These are phyloP conservation scores for Gracilinanus agilis DNA, from an alignment of 2,113 vertebrate species.

Conservation along the genomic window DNA sequence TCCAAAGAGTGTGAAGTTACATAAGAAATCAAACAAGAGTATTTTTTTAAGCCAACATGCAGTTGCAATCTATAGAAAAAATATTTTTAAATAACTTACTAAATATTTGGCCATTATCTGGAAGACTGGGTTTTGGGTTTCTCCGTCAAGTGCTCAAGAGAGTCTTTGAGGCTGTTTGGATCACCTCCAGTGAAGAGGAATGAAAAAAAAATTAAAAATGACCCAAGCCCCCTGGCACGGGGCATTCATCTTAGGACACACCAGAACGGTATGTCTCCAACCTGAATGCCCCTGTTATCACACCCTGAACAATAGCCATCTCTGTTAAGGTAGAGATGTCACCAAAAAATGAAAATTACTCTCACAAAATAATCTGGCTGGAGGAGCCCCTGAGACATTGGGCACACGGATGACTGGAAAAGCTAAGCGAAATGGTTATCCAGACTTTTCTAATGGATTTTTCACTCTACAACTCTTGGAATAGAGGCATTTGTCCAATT, in stretches of 20 bases:
- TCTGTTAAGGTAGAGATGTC: conserved; percentile 38
- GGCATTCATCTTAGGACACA: conserved; percentile 47
- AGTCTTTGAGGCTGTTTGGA: conserved; percentile 48
- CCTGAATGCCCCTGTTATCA: conserved; percentile 15
- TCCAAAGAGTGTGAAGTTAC: background rate
- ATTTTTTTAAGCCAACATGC: conserved; percentile 54
- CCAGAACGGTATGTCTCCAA: background rate
- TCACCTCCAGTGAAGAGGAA: conserved; percentile 64
- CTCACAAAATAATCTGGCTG: background rate
- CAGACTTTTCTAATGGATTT: conserved; percentile 23
- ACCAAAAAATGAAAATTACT: conserved; percentile 30
- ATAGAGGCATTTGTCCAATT: conserved; percentile 23
- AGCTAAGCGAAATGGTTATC: background rate
- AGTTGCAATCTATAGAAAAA: conserved; percentile 66
- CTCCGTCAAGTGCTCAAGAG: conserved; percentile 20
- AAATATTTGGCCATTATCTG: conserved; percentile 55
- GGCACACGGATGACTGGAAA: conserved; percentile 23
- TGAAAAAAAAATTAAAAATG: conserved; percentile 43
- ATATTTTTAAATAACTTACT: conserved; percentile 76
- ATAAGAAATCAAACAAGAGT: conserved; percentile 17
- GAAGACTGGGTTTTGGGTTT: conserved; percentile 48
- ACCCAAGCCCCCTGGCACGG: background rate
- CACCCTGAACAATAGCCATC: background rate
- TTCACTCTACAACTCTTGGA: conserved; percentile 17
- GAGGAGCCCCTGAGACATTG: conserved; percentile 17